Evolutionary conservation across 2,113 vertebrate species (phyloP).

Genomic region (Regulus satrapa): DNA sequence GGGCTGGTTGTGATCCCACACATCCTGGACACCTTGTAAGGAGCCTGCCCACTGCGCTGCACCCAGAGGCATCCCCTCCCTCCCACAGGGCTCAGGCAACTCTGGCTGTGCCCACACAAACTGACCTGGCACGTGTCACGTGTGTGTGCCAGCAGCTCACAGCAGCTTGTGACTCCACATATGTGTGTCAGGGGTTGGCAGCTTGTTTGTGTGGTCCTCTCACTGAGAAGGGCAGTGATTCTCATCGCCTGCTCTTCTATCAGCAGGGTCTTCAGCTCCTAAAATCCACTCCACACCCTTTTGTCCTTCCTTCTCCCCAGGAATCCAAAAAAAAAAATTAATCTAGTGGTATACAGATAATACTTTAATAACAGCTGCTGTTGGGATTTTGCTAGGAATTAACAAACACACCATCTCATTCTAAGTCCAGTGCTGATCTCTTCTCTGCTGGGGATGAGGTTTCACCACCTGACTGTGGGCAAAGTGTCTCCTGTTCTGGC

Average conservation of each 20-base stretch:
- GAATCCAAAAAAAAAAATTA: background rate
- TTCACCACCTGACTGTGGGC: background rate
- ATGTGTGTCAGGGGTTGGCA: background rate
- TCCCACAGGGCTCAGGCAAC: constrained; percentile 2
- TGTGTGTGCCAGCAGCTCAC: background rate
- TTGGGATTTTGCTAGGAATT: background rate
- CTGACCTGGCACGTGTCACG: background rate
- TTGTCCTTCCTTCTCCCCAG: background rate
- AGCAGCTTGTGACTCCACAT: background rate
- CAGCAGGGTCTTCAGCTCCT: background rate
- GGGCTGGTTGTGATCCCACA: background rate
- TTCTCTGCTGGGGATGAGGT: background rate
- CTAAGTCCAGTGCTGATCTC: background rate
- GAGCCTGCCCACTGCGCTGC: background rate
- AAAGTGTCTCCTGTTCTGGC: background rate
- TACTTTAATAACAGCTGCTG: background rate
- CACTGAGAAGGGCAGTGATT: background rate
- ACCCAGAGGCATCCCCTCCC: background rate
- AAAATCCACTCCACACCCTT: background rate
- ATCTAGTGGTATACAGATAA: background rate
- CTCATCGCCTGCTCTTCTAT: background rate
- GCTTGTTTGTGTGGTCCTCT: background rate
- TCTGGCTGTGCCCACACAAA: background rate
- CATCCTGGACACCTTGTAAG: background rate
- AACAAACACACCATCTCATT: background rate